Evolutionary conservation across 2,113 vertebrate species (phyloP).

Genomic region (Corythaeola cristata): DNA sequence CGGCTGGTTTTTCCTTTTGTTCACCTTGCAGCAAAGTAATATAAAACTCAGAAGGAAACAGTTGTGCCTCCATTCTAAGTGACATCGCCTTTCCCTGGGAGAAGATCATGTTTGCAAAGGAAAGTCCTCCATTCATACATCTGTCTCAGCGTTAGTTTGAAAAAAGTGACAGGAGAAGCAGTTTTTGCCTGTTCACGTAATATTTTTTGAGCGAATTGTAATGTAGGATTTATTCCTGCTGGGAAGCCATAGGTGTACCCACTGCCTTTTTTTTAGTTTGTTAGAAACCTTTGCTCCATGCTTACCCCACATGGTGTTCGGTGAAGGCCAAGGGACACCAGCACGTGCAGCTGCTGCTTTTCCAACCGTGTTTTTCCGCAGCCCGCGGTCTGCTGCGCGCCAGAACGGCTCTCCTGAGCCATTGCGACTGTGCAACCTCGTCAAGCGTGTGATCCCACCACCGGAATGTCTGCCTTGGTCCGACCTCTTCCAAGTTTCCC

Average conservation of each 20-base stretch:
- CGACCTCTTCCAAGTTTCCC: not conserved
- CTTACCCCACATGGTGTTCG: too few species aligned
- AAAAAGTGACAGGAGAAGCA: not conserved
- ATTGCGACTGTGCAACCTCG: fast-evolving
- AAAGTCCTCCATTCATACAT: not conserved
- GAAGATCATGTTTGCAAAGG: not conserved
- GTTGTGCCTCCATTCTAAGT: not conserved
- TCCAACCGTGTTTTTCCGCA: not conserved
- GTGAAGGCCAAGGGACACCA: not conserved
- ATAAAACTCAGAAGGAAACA: too few species aligned
- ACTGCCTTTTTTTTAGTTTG: not conserved
- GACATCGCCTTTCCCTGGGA: not conserved
- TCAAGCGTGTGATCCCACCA: not conserved
- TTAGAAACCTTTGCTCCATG: not conserved
- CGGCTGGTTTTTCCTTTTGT: not conserved
- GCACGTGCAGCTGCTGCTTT: not conserved
- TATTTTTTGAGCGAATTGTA: not conserved
- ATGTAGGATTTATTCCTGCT: not conserved
- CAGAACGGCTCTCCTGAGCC: not conserved
- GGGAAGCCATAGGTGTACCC: not conserved
- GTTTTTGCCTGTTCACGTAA: fast-evolving
- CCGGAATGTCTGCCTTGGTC: not conserved
- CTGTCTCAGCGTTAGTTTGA: not conserved
- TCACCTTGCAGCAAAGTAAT: not conserved
- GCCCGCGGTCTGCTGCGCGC: too few species aligned